A percentile compares a stretch with the other conserved stretches of the same genome.
Conservation (phyloP, 30 jellyfish, hydroid and myxozoan genomes). For the Pelagia noctiluca region DNA sequence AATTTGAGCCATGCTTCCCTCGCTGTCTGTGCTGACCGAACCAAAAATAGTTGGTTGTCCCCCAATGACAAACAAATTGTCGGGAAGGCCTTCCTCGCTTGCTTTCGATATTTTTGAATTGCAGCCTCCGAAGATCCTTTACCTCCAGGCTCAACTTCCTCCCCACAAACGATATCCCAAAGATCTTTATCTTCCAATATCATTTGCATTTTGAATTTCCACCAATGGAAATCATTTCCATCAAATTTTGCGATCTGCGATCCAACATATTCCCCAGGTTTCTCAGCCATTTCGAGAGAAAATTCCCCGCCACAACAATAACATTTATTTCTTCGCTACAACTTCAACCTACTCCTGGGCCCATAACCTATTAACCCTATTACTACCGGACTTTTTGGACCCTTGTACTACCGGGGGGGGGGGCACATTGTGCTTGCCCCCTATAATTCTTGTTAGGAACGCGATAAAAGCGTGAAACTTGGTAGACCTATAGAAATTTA, state of each 20-base stretch:
- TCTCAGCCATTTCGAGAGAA: not conserved
- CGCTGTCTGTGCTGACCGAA: slow-evolving; percentile 28
- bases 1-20: slow-evolving; percentile 54
- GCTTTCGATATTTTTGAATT: not conserved
- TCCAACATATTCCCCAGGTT: not conserved
- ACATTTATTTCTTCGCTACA: no score
- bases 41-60: slow-evolving; percentile 36
- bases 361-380: no score
- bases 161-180: slow-evolving; percentile 47
- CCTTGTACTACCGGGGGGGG: no score
- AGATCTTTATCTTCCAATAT: slow-evolving; percentile 48
- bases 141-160: slow-evolving; percentile 48
- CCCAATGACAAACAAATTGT: slow-evolving; percentile 45
- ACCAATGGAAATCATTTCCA: not conserved
- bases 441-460: no score
- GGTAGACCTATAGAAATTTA: no score
- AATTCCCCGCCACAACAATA: no score
- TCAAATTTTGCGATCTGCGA: not conserved
- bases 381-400: no score
- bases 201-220: slow-evolving; percentile 57
- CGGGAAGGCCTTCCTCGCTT: slow-evolving; percentile 35
- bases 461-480: no score
- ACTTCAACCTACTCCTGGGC: no score
- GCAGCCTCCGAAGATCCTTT: not conserved
- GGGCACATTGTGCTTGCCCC: no score